Base-by-base conservation (phyloP, 2,113 vertebrate genomes). In the Phyllostomus hastatus region DNA sequence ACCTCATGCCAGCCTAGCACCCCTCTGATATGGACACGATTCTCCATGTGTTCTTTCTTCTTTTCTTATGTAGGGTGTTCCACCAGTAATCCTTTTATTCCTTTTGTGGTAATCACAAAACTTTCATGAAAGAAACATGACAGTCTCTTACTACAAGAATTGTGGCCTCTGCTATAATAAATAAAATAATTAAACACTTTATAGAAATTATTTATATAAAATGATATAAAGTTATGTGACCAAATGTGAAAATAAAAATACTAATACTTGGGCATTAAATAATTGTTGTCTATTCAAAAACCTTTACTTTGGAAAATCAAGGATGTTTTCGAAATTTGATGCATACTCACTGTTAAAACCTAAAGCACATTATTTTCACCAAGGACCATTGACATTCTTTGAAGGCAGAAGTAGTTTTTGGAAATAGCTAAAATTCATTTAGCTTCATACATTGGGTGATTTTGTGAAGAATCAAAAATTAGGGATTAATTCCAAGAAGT, bases 41-140 rank as follows among this genome's bases (percentile, higher is more conserved):
- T 69, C 59, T 57, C 24, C 67, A 10, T 35, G 12, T 7, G 43
- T 50, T 80, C 33, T 54, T 8, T 14, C 10, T 43, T 35, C 20
- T 70, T 16, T 72, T 64, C 33, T 16, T 3, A 4, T 2, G 0
- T 2, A 48, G 41, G 4, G 11, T 33, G 6, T 1, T 7, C 38
- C 43, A 12, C n/a, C 8, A 17, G 24, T 10, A 26, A 31, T 14
- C 9, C 1, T 69, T 9, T 33, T 26, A 1, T 59, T 48, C 7
- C 28, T 22, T 4, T 14, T 14, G 16, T 4, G 2, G 35, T 43
- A 16, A 52, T 46, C 19, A 26, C 11, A 38, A 72, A 41, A 38
- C 73, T 83, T 50, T 48, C 0, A 0, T 78, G 59, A 87, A 88
- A 78, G 28, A 54, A 61, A n/a, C 2, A 7, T 43, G n/a, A 16